Conservation (phyloP, 2,797 vertebrate species). For the Uromys caudimaculatus region DNA sequence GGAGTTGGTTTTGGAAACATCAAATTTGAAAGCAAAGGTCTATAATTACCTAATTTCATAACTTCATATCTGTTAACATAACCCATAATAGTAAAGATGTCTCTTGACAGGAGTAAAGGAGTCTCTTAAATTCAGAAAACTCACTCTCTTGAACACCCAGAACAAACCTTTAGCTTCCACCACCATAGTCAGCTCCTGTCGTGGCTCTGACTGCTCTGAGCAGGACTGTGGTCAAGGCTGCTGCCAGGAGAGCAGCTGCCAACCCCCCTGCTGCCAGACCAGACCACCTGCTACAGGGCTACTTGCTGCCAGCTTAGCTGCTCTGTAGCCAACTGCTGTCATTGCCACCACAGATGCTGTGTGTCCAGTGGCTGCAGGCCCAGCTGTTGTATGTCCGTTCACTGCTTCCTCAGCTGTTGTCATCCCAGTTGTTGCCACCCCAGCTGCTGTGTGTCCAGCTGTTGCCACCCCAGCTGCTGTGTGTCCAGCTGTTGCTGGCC, state of each 20-base stretch:
- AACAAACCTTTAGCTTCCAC: neutral
- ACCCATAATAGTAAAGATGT: neutral
- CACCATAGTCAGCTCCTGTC: too few relatives aligned
- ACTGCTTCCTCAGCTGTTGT: neutral
- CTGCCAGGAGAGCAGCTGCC: neutral
- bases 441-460: neutral
- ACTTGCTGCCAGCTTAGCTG: neutral
- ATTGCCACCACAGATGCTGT: neutral
- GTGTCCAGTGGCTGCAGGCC: neutral
- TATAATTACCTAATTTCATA: neutral
- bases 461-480: neutral
- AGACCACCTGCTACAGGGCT: neutral
- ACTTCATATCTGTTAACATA: neutral
- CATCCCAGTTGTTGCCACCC: neutral
- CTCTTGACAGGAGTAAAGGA: neutral
- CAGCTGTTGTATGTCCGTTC: too few relatives aligned
- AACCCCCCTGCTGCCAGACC: neutral
- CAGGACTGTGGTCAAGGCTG: neutral
- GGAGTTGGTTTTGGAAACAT: neutral
- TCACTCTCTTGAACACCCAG: neutral
- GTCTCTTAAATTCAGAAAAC: neutral
- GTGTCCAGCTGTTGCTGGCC: neutral
- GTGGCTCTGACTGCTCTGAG: neutral
- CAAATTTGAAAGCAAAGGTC: neutral
- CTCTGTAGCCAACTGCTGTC: neutral